Evolutionary conservation across 2,113 vertebrate genomes (phyloP).

Genomic region (Chascanopsetta lugubris): DNA sequence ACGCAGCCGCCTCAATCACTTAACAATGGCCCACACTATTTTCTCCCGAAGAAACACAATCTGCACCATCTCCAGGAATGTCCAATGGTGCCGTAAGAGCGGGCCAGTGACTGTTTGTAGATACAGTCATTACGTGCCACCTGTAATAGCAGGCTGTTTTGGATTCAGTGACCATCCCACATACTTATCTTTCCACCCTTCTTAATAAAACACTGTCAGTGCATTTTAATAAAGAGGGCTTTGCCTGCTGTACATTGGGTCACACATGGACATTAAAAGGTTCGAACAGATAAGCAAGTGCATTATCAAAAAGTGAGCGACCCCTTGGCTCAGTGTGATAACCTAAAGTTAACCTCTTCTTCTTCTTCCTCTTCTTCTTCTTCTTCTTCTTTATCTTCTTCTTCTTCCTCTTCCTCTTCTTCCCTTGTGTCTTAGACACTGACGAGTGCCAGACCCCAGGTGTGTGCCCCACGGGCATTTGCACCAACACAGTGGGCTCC

Average conservation of each 20-base stretch:
- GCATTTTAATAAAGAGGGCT: slow-evolving; percentile 68
- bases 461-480: slow-evolving; percentile 79
- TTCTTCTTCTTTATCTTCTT: too few species aligned
- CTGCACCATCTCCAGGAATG: slow-evolving; percentile 61
- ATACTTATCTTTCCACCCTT: slow-evolving; percentile 78
- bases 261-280: slow-evolving; percentile 22
- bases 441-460: slow-evolving; percentile 73
- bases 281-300: slow-evolving; percentile 47
- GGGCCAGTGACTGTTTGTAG: slow-evolving; percentile 72
- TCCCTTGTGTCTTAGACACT: slow-evolving; percentile 57
- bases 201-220: slow-evolving; percentile 81
- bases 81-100: slow-evolving; percentile 63
- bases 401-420: too few species aligned
- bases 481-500: slow-evolving; percentile 84
- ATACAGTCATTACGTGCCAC: slow-evolving; percentile 74
- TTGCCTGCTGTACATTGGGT: slow-evolving; percentile 48
- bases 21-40: slow-evolving; percentile 65
- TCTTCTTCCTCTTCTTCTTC: too few species aligned
- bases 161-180: slow-evolving; percentile 62
- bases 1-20: slow-evolving; percentile 55
- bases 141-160: slow-evolving; percentile 77
- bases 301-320: slow-evolving; percentile 20
- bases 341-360: slow-evolving; percentile 33
- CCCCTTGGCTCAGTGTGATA: slow-evolving; percentile 15
- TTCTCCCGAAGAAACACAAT: slow-evolving; percentile 64